phyloP scores from a whole-genome alignment of 2,888 invertebrate species.

The Hirudinaria manillensis region DNA sequence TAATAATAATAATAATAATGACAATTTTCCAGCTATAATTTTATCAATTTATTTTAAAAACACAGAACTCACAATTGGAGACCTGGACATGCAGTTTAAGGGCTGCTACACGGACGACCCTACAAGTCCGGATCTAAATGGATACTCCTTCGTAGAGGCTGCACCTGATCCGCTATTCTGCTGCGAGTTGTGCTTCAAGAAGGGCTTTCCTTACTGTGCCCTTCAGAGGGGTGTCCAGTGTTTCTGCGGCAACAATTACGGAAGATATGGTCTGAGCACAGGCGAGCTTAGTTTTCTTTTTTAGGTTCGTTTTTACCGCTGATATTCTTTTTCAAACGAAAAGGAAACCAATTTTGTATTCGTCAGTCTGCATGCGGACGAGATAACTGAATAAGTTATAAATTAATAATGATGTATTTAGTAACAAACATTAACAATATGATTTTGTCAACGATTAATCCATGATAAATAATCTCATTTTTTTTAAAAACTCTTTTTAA shows the following conservation, averaged over 20 bases:
- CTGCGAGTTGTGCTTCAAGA: slow-evolving; percentile 10
- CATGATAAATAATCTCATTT: no score
- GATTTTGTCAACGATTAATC: not conserved
- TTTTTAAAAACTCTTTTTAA: no score
- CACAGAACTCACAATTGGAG: not conserved
- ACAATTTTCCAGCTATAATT: not conserved
- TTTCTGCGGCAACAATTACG: slow-evolving; percentile 14
- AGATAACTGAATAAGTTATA: not conserved
- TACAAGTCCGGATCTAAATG: slow-evolving; percentile 8
- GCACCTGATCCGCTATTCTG: slow-evolving; percentile 13
- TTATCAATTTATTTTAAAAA: no score
- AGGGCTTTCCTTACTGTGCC: slow-evolving; percentile 23
- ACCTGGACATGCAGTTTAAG: slow-evolving; percentile 9
- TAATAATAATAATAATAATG: no score
- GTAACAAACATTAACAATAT: not conserved
- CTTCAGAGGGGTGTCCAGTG: slow-evolving; percentile 9
- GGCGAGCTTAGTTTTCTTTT: not conserved
- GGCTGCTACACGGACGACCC: slow-evolving; percentile 17
- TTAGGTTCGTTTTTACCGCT: not conserved
- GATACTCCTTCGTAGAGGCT: not conserved
- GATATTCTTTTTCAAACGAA: not conserved
- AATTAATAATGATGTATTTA: not conserved
- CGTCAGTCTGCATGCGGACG: not conserved
- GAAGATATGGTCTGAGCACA: slow-evolving; percentile 11
- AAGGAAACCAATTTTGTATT: not conserved